Conservation (phyloP, 2,797 vertebrate species). For the Catharus ustulatus region DNA sequence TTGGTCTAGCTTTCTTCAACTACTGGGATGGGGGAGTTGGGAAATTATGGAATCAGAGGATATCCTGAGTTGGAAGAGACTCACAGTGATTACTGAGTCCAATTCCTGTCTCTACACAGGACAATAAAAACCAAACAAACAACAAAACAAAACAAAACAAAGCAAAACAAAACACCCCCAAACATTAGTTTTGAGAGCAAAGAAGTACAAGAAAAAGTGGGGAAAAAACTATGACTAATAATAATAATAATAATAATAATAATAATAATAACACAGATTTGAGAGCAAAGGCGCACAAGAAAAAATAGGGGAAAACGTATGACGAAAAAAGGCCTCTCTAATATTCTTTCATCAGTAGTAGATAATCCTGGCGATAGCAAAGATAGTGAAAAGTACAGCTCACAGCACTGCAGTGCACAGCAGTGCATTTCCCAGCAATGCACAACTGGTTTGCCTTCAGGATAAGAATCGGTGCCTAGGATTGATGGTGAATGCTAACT, state of each 20-base stretch:
- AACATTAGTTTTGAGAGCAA: neutral
- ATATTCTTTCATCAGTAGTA: neutral
- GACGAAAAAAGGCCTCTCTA: neutral
- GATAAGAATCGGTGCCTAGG: neutral
- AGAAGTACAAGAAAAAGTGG: neutral
- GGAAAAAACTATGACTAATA: neutral
- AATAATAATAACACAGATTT: neutral
- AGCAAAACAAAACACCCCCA: too few species aligned
- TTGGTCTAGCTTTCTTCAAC: neutral
- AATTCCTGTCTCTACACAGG: neutral
- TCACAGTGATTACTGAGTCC: fast-evolving
- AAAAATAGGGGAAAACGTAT: neutral
- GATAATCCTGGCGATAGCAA: neutral
- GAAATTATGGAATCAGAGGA: neutral
- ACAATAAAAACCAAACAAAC: too few species aligned
- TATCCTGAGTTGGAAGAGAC: neutral
- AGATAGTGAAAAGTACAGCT: neutral
- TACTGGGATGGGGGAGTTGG: too few species aligned
- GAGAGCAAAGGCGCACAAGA: neutral
- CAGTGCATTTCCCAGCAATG: neutral
- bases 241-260: too few species aligned
- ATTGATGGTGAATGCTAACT: neutral
- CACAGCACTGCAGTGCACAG: neutral
- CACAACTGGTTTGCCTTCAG: neutral
- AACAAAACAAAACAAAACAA: too few species aligned